A percentile compares a stretch with the other conserved stretches of the same genome.
phyloP scores from a whole-genome alignment of 1,140 invertebrate species.

The Ceratitis capitata region DNA sequence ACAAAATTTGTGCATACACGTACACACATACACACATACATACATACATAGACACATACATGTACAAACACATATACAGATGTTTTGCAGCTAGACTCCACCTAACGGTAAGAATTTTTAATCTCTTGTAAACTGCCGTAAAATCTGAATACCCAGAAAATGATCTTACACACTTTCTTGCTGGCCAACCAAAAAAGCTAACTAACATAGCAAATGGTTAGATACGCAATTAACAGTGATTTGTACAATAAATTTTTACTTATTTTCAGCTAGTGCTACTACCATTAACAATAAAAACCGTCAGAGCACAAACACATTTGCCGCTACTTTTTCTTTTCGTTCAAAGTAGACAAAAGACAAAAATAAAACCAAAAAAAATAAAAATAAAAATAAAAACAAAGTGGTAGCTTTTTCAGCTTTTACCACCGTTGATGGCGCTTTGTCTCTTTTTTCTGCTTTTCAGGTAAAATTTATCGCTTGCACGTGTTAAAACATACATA shows the following conservation, averaged over 20 bases:
- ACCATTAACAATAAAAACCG: conserved; percentile 19
- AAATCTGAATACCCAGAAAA: neutral
- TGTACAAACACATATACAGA: neutral
- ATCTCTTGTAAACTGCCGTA: neutral
- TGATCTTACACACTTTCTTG: neutral
- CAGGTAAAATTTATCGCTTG: conserved; percentile 10
- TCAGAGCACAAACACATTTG: neutral
- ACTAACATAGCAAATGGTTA: no score
- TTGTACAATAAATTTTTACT: neutral
- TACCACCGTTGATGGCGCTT: neutral
- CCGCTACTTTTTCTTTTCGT: conserved; percentile 28
- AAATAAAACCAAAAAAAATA: neutral
- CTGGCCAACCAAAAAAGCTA: neutral
- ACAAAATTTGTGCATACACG: neutral
- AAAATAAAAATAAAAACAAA: neutral
- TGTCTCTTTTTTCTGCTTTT: conserved; percentile 10
- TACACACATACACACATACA: neutral
- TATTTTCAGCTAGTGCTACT: neutral
- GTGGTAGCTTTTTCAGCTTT: neutral
- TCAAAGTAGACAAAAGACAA: neutral
- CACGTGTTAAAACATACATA: neutral
- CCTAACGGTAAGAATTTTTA: neutral
- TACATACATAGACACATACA: neutral
- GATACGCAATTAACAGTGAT: neutral
- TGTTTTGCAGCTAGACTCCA: neutral